These are phyloP conservation scores for Pherbina coryleti DNA, from an alignment of 2,888 invertebrate genomes.

Conservation along the genomic window DNA sequence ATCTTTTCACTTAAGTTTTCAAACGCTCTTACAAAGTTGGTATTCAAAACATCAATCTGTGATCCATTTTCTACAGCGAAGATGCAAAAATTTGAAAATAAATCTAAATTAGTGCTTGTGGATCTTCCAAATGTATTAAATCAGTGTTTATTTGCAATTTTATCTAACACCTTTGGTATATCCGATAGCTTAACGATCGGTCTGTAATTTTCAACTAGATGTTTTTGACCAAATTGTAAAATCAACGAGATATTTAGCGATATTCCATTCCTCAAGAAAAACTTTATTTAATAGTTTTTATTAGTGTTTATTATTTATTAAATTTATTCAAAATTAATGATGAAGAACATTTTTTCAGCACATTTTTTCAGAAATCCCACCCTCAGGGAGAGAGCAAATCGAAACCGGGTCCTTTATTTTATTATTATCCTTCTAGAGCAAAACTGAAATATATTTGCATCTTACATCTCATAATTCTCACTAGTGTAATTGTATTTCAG, in stretches of 20 bases:
- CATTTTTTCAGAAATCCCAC: not conserved
- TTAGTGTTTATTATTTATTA: too few relatives aligned
- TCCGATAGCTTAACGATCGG: too few relatives aligned
- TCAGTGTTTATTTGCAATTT: too few relatives aligned
- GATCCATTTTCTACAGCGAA: not conserved
- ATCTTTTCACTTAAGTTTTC: not conserved
- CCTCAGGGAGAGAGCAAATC: not conserved
- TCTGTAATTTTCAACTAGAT: too few relatives aligned
- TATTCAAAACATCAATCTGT: not conserved
- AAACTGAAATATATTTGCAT: too few relatives aligned
- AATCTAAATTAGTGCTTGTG: not conserved
- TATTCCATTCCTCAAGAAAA: too few relatives aligned
- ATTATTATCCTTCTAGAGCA: too few relatives aligned
- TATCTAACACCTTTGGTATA: not conserved
- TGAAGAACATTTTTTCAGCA: not conserved
- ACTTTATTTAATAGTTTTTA: too few relatives aligned
- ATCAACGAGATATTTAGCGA: too few relatives aligned
- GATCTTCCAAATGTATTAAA: not conserved
- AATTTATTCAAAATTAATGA: not conserved
- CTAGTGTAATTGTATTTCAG: too few relatives aligned
- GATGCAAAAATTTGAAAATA: not conserved
- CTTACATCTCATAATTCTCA: too few relatives aligned
- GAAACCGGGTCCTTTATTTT: not conserved
- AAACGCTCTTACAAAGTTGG: not conserved
- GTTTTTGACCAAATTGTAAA: too few relatives aligned